These are phyloP conservation scores for Tamias sibiricus DNA, from an alignment of 2,113 vertebrate species.

Conservation along the genomic window DNA sequence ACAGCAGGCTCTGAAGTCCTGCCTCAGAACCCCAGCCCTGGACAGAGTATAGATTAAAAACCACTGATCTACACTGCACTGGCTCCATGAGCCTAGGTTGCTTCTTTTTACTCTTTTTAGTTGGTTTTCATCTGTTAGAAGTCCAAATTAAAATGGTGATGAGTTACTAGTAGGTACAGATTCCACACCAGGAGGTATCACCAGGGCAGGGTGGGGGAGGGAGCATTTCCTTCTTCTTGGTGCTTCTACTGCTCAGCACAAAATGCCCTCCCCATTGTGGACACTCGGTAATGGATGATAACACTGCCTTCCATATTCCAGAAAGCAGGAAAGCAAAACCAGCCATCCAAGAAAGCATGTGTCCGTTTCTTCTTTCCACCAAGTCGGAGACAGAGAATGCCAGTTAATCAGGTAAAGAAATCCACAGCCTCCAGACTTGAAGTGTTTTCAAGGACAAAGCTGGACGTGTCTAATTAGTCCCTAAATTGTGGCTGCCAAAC, in stretches of 20 bases:
- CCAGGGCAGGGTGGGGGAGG: not conserved
- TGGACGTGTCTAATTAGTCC: not conserved
- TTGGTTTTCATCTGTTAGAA: not conserved
- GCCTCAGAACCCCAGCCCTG: not conserved
- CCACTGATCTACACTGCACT: not conserved
- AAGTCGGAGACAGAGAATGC: not conserved
- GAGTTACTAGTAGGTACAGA: not conserved
- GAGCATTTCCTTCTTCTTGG: not conserved
- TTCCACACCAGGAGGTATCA: not conserved
- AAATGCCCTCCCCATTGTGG: not conserved
- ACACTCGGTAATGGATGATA: not conserved
- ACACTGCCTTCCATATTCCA: not conserved
- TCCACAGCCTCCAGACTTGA: not conserved
- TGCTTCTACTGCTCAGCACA: not conserved
- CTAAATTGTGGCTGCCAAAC: not conserved
- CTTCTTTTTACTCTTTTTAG: not conserved
- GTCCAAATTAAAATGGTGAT: not conserved
- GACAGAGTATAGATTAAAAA: constrained; percentile 21
- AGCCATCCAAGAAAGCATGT: not conserved
- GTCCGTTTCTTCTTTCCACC: not conserved
- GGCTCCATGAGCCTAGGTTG: not conserved
- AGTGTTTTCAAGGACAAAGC: constrained; percentile 18
- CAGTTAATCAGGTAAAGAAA: constrained; percentile 6
- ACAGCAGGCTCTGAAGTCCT: not conserved
- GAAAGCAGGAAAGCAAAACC: not conserved